A percentile compares a stretch with the other conserved stretches of the same genome.
These are phyloP conservation scores for Ochlodes sylvanus DNA, from an alignment of 2,888 invertebrate genomes.

Conservation along the genomic window DNA sequence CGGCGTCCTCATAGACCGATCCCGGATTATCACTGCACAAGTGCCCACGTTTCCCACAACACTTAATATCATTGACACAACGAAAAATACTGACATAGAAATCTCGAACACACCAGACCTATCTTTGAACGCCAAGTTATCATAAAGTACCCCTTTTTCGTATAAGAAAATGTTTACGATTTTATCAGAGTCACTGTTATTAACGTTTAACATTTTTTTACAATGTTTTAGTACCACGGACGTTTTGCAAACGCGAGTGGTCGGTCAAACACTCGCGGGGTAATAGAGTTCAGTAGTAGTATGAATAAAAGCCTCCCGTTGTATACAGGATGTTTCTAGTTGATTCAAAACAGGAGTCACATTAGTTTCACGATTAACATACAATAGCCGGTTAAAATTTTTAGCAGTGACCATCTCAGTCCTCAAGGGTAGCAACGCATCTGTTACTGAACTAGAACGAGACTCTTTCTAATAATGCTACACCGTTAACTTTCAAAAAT, in stretches of 20 bases:
- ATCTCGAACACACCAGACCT: constrained; percentile 47
- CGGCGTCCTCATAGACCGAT: constrained; percentile 91
- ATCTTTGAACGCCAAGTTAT: constrained; percentile 65
- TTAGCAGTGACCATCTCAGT: no score
- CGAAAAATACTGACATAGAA: constrained; percentile 81
- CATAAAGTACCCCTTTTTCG: constrained; percentile 67
- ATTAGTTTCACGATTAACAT: no score
- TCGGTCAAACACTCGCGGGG: constrained; percentile 10
- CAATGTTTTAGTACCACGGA: background rate
- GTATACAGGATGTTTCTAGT: constrained; percentile 41
- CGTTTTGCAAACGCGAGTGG: constrained; percentile 17
- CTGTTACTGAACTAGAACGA: no score
- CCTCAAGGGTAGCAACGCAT: no score
- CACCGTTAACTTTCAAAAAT: no score
- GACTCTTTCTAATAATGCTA: no score
- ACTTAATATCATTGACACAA: constrained; percentile 87
- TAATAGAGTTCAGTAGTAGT: constrained; percentile 9
- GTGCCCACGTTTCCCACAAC: constrained; percentile 91
- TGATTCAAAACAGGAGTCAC: no score
- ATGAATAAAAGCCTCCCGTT: constrained; percentile 36
- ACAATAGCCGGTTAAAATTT: no score
- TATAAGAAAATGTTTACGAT: constrained; percentile 65
- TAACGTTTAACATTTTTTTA: constrained; percentile 19
- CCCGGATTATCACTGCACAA: constrained; percentile 89
- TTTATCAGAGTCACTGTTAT: constrained; percentile 8